Conservation (phyloP, 2,888 invertebrate genomes). For the Tenthredo scrophulariae region DNA sequence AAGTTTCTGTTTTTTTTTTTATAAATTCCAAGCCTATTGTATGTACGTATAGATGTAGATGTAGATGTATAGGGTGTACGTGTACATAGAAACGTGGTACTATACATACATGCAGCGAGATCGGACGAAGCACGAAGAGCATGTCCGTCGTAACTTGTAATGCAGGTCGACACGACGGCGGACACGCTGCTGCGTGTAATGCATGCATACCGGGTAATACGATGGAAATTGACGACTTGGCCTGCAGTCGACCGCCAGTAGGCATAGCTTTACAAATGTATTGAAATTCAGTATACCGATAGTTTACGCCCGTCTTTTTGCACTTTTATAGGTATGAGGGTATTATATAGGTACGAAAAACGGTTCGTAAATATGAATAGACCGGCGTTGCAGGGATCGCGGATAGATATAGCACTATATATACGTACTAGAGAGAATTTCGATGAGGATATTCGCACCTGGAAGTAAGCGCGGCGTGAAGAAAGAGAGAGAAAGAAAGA, state of each 20-base stretch:
- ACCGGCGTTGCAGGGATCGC: background rate
- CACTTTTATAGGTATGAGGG: background rate
- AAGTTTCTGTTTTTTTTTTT: too few relatives aligned
- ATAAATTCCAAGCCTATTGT: too few relatives aligned
- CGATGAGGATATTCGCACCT: background rate
- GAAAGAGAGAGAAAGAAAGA: background rate
- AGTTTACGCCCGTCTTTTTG: background rate
- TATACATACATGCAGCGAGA: background rate
- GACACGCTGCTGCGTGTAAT: conserved; percentile 46
- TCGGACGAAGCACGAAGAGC: conserved; percentile 31
- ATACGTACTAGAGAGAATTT: background rate
- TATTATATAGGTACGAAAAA: background rate
- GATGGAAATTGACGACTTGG: conserved; percentile 37
- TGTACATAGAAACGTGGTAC: background rate
- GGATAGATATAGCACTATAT: background rate
- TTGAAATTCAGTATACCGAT: conserved; percentile 7
- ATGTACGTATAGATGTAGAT: background rate
- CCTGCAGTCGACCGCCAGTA: background rate
- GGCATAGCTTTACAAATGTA: background rate
- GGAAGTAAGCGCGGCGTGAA: background rate
- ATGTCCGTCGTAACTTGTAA: conserved; percentile 48
- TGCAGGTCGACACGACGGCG: conserved; percentile 49
- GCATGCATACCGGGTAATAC: conserved; percentile 47
- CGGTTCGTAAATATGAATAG: background rate
- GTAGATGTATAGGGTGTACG: background rate